phyloP scores from a whole-genome alignment of 1,140 invertebrate species.

The Drosophila malerkotliana region DNA sequence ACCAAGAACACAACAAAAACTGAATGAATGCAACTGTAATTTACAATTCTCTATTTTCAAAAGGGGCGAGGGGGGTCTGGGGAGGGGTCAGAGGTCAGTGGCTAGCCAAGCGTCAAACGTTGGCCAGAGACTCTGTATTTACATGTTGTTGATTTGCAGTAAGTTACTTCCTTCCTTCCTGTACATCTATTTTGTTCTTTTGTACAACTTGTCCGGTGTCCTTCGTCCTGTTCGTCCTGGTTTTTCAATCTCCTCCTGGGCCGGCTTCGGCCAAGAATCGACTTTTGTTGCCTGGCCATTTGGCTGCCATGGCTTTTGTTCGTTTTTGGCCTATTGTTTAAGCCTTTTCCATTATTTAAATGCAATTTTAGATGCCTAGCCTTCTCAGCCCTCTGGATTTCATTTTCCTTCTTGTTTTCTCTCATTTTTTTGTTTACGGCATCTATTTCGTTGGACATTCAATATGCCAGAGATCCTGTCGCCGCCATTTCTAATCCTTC shows the following conservation, averaged over 20 bases:
- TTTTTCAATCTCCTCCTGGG: background rate
- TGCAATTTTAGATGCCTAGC: conserved; percentile 62
- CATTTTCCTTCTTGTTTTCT: background rate
- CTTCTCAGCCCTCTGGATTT: no score
- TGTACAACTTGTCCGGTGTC: background rate
- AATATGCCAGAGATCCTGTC: conserved; percentile 22
- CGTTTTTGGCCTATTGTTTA: conserved; percentile 45
- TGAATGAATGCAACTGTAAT: conserved; percentile 42
- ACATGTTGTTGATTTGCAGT: conserved; percentile 76
- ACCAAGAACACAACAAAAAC: background rate
- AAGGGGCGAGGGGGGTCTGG: no score
- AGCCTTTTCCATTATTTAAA: conserved; percentile 72
- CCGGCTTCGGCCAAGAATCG: background rate
- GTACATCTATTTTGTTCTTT: conserved; percentile 7
- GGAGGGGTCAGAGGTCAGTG: conserved; percentile 1
- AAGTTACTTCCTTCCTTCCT: conserved; percentile 62
- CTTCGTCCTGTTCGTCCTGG: background rate
- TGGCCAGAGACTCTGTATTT: conserved; percentile 51
- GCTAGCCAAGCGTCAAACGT: conserved; percentile 56
- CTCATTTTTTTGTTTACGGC: conserved; percentile 27
- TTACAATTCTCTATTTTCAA: conserved; percentile 23
- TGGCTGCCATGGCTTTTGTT: conserved; percentile 45
- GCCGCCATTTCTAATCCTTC: background rate
- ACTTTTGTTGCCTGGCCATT: conserved; percentile 28
- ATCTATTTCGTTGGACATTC: conserved; percentile 59